These are phyloP conservation scores for Sympetrum striolatum DNA, from an alignment of 2,888 invertebrate species.

Conservation along the genomic window DNA sequence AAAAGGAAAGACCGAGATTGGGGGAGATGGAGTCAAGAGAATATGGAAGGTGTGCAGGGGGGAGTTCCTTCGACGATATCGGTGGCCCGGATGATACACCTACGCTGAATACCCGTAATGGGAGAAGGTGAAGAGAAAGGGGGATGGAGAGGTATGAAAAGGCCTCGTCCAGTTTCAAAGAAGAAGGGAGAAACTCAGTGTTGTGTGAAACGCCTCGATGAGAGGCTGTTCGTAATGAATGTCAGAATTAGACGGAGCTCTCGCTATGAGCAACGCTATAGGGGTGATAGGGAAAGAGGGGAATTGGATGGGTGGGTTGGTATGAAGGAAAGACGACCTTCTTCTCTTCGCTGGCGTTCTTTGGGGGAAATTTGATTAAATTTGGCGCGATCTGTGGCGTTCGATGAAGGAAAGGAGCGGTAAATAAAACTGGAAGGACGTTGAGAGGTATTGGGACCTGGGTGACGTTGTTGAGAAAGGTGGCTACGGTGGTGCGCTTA, in stretches of 20 bases:
- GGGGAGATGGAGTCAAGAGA: not conserved
- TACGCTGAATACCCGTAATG: not conserved
- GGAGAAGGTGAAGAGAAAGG: not conserved
- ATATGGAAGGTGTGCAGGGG: not conserved
- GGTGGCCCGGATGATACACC: not conserved
- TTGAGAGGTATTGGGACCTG: not conserved
- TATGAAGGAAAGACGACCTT: not conserved
- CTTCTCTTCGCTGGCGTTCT: not conserved
- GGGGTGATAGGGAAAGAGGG: not conserved
- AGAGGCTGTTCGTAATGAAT: conserved; percentile 14
- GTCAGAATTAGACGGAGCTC: conserved; percentile 27
- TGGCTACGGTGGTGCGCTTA: not conserved
- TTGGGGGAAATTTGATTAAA: conserved; percentile 39
- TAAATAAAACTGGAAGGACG: conserved; percentile 20
- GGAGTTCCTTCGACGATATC: not conserved
- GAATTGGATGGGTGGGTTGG: not conserved
- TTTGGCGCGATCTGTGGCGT: conserved; percentile 30
- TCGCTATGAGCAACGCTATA: not conserved
- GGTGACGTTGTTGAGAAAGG: conserved; percentile 3
- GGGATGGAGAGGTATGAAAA: not conserved
- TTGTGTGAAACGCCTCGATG: conserved; percentile 35
- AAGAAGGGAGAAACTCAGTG: not conserved
- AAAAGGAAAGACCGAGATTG: not conserved
- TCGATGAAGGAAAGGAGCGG: conserved; percentile 24
- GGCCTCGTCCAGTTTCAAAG: conserved; percentile 38